Conservation (phyloP, 2,113 vertebrate species). For the Pedetes capensis region DNA sequence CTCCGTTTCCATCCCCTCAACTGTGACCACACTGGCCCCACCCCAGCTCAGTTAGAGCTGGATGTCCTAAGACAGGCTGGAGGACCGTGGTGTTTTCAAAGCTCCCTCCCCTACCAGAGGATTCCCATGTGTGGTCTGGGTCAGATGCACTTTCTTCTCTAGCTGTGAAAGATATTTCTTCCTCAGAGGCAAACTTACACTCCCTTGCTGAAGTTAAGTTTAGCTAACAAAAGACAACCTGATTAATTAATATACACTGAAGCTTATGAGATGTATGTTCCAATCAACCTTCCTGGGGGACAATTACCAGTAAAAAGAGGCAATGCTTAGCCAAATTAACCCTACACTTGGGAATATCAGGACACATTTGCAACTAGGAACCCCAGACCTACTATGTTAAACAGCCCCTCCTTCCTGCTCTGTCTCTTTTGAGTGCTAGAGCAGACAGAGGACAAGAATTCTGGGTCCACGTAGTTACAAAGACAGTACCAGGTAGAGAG, state of each 20-base stretch:
- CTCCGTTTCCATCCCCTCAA: background rate
- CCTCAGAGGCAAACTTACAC: background rate
- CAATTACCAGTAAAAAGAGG: background rate
- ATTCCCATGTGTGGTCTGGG: background rate
- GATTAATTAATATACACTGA: too few species aligned
- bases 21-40: too few species aligned
- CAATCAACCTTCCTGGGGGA: background rate
- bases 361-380: background rate
- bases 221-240: background rate
- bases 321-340: background rate
- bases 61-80: background rate
- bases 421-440: background rate
- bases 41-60: background rate
- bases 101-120: background rate
- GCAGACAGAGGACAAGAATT: background rate
- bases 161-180: background rate
- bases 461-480: background rate
- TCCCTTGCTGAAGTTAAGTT: background rate
- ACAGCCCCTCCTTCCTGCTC: background rate
- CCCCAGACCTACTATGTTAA: background rate
- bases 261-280: background rate
- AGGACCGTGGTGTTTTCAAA: background rate
- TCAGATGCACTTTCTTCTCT: background rate
- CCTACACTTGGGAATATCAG: background rate
- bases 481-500: background rate